Conservation (phyloP, 1,140 invertebrate species). For the Himalopsyche phryganea region DNA sequence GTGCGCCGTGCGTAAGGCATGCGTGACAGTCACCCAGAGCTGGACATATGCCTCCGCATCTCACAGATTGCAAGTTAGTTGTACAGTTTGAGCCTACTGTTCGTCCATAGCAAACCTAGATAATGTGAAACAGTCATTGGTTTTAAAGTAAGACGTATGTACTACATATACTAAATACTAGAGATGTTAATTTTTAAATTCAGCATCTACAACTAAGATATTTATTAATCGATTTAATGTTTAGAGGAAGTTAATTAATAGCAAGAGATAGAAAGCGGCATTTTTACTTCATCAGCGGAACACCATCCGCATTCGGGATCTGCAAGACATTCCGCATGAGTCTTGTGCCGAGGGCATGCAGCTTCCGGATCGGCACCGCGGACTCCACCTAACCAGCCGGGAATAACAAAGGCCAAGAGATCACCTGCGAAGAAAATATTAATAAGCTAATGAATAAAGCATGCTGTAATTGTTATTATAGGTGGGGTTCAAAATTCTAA, state of each 20-base stretch:
- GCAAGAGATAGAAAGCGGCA: too few species aligned
- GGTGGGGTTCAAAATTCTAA: too few species aligned
- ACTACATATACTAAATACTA: too few species aligned
- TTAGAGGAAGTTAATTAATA: too few species aligned
- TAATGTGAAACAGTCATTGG: neutral
- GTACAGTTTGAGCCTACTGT: slow-evolving; percentile 80
- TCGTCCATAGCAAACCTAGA: slow-evolving; percentile 74
- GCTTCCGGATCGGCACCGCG: slow-evolving; percentile 67
- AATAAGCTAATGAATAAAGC: neutral
- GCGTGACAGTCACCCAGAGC: slow-evolving; percentile 83
- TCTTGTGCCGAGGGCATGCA: slow-evolving; percentile 67
- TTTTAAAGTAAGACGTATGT: too few species aligned
- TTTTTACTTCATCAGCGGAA: slow-evolving; percentile 65
- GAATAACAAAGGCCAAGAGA: slow-evolving; percentile 71
- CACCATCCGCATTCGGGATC: slow-evolving; percentile 95
- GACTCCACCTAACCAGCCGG: slow-evolving; percentile 68
- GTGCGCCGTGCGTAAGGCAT: slow-evolving; percentile 72
- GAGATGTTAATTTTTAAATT: too few species aligned
- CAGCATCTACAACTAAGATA: neutral
- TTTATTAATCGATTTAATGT: neutral
- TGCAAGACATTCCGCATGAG: slow-evolving; percentile 73
- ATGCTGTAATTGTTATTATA: too few species aligned
- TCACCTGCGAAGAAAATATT: slow-evolving; percentile 48
- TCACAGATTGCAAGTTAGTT: slow-evolving; percentile 80
- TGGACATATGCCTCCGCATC: slow-evolving; percentile 85